phyloP scores from a whole-genome alignment of 2,797 vertebrate genomes.

The Leuciscus waleckii region DNA sequence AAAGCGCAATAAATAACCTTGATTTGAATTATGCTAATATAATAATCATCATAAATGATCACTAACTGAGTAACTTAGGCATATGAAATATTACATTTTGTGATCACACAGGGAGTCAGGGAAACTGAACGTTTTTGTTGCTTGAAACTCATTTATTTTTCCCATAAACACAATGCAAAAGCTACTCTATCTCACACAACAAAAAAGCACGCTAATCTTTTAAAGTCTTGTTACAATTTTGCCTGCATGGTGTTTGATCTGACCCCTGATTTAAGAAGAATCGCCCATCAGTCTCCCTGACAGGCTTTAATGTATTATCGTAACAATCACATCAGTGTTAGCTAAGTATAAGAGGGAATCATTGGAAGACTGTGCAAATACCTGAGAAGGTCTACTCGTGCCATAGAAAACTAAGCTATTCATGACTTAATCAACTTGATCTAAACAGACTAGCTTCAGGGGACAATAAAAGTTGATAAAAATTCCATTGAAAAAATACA shows the following conservation, averaged over 20 bases:
- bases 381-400: not conserved
- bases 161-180: not conserved
- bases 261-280: not conserved
- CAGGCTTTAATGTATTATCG: not conserved
- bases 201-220: not conserved
- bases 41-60: not conserved
- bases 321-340: not conserved
- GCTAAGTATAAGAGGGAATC: not conserved
- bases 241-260: not conserved
- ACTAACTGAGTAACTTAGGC: not conserved
- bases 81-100: not conserved
- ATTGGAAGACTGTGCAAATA: not conserved
- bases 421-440: not conserved
- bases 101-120: not conserved
- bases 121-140: not conserved
- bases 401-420: not conserved
- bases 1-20: too few species aligned
- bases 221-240: not conserved
- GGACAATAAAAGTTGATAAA: too few species aligned
- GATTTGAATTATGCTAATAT: not conserved
- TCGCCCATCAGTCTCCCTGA: not conserved
- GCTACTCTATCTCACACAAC: not conserved
- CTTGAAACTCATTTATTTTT: not conserved
- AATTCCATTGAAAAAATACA: too few species aligned
- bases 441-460: too few species aligned